These are phyloP conservation scores for Peromyscus eremicus DNA, from an alignment of 2,797 vertebrate species.

Conservation along the genomic window DNA sequence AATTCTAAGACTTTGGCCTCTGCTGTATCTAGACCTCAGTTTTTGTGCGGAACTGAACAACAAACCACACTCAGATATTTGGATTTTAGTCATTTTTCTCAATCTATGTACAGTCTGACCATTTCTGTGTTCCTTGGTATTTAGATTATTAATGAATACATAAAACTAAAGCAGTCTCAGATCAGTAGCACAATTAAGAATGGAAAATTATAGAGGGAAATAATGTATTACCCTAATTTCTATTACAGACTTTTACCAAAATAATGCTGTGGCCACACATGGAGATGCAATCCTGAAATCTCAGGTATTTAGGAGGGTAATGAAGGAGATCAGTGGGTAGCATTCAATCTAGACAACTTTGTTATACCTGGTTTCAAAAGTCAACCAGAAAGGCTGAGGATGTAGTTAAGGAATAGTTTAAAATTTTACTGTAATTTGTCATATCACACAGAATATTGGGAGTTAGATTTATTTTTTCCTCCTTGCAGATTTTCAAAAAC, in stretches of 20 bases:
- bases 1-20: neutral
- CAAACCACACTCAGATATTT: neutral
- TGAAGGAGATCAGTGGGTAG: too few species aligned
- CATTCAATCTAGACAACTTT: neutral
- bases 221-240: neutral
- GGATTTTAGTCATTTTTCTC: neutral
- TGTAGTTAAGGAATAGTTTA: neutral
- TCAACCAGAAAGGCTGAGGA: neutral
- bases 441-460: neutral
- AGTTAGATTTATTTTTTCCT: slow-evolving; percentile 55
- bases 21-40: neutral
- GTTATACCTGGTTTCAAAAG: neutral
- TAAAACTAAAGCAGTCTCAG: neutral
- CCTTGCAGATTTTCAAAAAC: neutral
- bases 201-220: neutral
- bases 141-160: slow-evolving; percentile 23
- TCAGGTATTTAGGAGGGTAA: neutral
- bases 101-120: neutral
- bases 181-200: neutral
- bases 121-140: neutral
- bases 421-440: neutral
- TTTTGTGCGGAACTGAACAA: neutral
- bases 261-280: neutral
- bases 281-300: neutral
- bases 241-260: neutral